Conservation (phyloP, 2,888 invertebrate genomes). For the Gibbula magus region DNA sequence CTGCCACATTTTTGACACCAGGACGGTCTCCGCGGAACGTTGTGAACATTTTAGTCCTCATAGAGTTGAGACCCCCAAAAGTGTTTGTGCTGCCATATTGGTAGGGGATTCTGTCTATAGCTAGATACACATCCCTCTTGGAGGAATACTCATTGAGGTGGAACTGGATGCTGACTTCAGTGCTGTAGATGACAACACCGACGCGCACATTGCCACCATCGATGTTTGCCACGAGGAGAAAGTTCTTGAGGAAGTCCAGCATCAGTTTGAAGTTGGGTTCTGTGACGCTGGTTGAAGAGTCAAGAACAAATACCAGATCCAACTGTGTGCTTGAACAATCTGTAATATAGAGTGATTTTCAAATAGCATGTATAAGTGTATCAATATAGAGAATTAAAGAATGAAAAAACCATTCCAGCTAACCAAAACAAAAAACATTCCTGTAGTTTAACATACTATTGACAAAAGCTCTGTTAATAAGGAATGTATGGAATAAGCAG, state of each 20-base stretch:
- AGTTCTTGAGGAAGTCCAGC: slow-evolving; percentile 51
- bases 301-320: slow-evolving; percentile 66
- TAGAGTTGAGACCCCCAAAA: slow-evolving; percentile 52
- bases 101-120: slow-evolving; percentile 61
- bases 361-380: background rate
- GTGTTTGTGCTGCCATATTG: slow-evolving; percentile 67
- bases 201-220: slow-evolving; percentile 56
- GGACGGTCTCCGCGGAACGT: slow-evolving; percentile 60
- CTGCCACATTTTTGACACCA: slow-evolving; percentile 50
- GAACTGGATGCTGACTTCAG: slow-evolving; percentile 52
- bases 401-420: background rate
- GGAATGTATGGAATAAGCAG: no score
- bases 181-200: slow-evolving; percentile 58
- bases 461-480: no score
- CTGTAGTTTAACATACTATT: no score
- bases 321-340: slow-evolving; percentile 42
- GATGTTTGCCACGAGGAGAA: slow-evolving; percentile 51
- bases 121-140: slow-evolving; percentile 47
- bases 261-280: slow-evolving; percentile 52
- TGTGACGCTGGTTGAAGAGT: slow-evolving; percentile 64
- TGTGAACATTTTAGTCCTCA: slow-evolving; percentile 62
- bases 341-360: background rate
- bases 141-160: slow-evolving; percentile 50
- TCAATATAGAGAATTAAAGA: background rate
- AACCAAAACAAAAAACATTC: background rate